Base-by-base conservation (phyloP, 2,797 vertebrate species). In the Heteromormyrus szaboi region DNA sequence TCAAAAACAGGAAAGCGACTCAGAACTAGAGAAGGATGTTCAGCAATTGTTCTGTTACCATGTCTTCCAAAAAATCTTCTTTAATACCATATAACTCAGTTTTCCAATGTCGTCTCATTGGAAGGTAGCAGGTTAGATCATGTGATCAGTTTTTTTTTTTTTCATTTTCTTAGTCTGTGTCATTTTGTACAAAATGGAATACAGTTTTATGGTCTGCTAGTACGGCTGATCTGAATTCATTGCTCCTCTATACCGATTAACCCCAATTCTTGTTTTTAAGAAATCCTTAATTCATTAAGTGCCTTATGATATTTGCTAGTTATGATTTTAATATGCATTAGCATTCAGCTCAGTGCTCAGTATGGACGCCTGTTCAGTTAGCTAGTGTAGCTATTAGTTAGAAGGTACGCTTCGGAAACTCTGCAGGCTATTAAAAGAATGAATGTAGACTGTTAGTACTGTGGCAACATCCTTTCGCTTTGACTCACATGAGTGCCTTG, bases 351-450 rank as follows among this genome's bases (percentile, higher is more conserved):
- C 48, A 33, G 48, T 37, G 1, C 29, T 56, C 50, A 56, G 29
- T 33, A 86, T 51, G 19, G 56, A 46, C 41, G 17, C 2, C 50
- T 72, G 53, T 50, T 68, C 7, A 44, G 41, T 85, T 86, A 53
- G 51, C 12, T 53, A 53, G 41, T 76, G 89, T 19, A 29, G 76
- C 54, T 88, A 62, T 90, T 41, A 89, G 92, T 91, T 94, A 87
- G 91, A 92, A 92, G 90, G 19, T n/a, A 76, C 65, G 37, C 87
- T 91, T 88, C 1, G 91, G 89, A 90, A 94, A 91, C 89, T 90
- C 90, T 68, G 89, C 14, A 1, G 41, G 89, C 92, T 94, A 93
- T 93, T 94, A 93, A 93, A 91, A 94, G 93, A 93, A 92, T 89
- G 90, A 50, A 56, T 87, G 33, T 91, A 81, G 88, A 90, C 91